Evolutionary conservation across 2,113 vertebrate species (phyloP).

Genomic region (Etia nguti): DNA sequence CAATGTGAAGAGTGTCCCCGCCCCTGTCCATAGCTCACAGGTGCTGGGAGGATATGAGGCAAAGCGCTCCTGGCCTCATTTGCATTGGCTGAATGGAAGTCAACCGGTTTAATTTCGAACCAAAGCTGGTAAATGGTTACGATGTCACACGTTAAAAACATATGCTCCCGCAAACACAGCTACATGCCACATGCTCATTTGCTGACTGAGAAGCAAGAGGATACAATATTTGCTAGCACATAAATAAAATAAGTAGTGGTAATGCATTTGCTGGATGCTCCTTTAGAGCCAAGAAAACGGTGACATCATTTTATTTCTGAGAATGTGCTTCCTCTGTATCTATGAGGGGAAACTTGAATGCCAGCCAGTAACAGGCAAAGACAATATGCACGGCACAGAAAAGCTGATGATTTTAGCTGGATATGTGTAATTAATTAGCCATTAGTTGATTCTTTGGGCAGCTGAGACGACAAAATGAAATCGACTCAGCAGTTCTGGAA

Average conservation of each 20-base stretch:
- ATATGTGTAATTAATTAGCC: conserved; percentile 61
- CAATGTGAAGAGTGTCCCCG: conserved; percentile 65
- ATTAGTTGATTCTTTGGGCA: conserved; percentile 59
- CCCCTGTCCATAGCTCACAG: conserved; percentile 39
- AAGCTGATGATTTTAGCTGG: conserved; percentile 53
- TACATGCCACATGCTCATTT: conserved; percentile 66
- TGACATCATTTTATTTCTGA: conserved; percentile 17
- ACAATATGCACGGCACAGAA: conserved; percentile 32
- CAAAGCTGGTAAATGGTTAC: conserved; percentile 70
- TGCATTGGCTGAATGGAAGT: conserved; percentile 80
- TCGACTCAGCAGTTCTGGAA: conserved; percentile 45
- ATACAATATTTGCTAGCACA: background rate
- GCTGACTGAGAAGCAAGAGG: conserved; percentile 9
- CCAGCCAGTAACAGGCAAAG: conserved; percentile 38
- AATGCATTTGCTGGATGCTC: background rate
- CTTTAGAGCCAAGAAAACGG: background rate
- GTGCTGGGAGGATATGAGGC: conserved; percentile 74
- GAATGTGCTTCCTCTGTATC: background rate
- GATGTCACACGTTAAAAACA: conserved; percentile 59
- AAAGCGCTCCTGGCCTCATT: conserved; percentile 75
- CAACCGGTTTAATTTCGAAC: conserved; percentile 69
- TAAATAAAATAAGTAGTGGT: background rate
- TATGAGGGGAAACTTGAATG: conserved; percentile 7
- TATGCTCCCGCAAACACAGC: conserved; percentile 12
- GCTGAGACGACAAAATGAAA: conserved; percentile 57